Base-by-base conservation (phyloP, 2,888 invertebrate genomes). In the Caenorhabditis sp. region DNA sequence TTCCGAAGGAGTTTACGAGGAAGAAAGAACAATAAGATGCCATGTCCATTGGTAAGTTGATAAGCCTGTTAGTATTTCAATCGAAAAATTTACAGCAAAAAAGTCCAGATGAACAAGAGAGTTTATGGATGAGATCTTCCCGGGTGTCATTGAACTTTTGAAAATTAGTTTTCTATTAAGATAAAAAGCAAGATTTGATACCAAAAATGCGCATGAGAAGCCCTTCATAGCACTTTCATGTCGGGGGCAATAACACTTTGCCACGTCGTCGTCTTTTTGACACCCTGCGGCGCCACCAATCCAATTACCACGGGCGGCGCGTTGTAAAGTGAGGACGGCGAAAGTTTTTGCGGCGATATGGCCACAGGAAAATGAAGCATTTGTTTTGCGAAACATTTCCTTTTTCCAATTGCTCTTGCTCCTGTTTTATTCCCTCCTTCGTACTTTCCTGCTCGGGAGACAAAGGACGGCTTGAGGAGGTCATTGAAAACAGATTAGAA, bases 401-500 rank as follows among this genome's bases (percentile, higher is more conserved):
- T 26, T 60, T 35, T 28, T 67, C 18, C 15, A n/a, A n/a, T n/a
- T n/a, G n/a, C n/a, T n/a, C n/a, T n/a, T n/a, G n/a, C 1, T 15
- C 26, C 53, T 62, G 22, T 2, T 15, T 53, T 53, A 32, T 32
- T 44, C 22, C 61, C 20, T 28, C 44, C 26, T 40, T 13, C 40
- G 40, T 40, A 40, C n/a, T 65, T 62, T 62, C 51, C 53, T n/a
- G n/a, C n/a, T n/a, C 47, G 60, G 64, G 9, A 72, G 47, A 65
- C 71, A 72, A 72, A 72, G 55, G 65, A 65, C 64, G 47, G 50
- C 65, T 72, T 37, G 72, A 74, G 51, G 65, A 74, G 74, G 74
- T 67, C 74, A 74, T 74, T 74, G 74, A 74, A 67, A 74, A 74
- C 65, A 74, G 74, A 74, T 74, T 74, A 67, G 74, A 74, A 74